Evolutionary conservation across 1,140 invertebrate genomes (phyloP), one percentile per base, ranked within the genome.

Genomic region (Oreohelix idahoensis): DNA sequence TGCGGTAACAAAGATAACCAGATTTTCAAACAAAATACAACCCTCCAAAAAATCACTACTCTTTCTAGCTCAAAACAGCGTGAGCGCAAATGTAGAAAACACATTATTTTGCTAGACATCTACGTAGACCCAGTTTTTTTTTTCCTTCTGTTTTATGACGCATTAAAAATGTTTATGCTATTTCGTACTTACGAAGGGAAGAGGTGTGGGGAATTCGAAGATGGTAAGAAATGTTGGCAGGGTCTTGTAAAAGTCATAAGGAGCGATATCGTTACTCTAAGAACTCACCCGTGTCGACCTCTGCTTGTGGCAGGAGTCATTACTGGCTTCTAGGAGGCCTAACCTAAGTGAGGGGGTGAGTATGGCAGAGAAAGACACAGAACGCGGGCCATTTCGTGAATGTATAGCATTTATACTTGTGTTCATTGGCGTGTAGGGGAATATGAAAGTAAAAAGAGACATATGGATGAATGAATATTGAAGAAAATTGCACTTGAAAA

Each of bases 271-370:
- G 42, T 73, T 73, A 73, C 71, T 23, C 36, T 23, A 26, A 42
- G 17, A 38, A 20, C 71, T 73, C 71, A 73, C 39, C 71, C 71
- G 35, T 42, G 71, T 8, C 71, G 71, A 45, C 71, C 71, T 73
- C 36, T 23, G 71, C 35, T 73, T n/a, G 71, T 45, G 42, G 36
- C 71, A 45, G 71, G 23, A 36, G 29, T 35, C 29, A 32, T 35
- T 66, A 23, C 63, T 35, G 17, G 63, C 63, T 66, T 66, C 29
- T n/a, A 66, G 63, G 63, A 23, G 63, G 63, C 63, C 29, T 66
- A 2, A 8, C 20, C n/a, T 66, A 23, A 58, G 26, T 23, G 63
- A 32, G 63, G 32, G 63, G 32, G n/a, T 15, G 63, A 29, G 29
- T 8, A n/a, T 32, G 63, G 20, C 20, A 66, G 63, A 32, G 63